A percentile compares a stretch with the other conserved stretches of the same genome.
Evolutionary conservation across 2,797 vertebrate species (phyloP).

Genomic region (Tadarida brasiliensis): DNA sequence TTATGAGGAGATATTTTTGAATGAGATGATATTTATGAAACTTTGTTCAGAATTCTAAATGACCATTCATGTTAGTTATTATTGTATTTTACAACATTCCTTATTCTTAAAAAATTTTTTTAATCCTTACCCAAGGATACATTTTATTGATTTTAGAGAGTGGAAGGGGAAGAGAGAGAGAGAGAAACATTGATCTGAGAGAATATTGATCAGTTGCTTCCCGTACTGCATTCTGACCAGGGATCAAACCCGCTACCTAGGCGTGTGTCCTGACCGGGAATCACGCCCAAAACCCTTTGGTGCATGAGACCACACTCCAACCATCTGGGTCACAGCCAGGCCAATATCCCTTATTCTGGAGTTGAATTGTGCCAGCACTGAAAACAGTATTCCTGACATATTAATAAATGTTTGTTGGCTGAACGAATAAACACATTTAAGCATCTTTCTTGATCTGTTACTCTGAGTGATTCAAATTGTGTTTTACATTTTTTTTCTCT

Average conservation of each 20-base stretch:
- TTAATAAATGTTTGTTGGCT: constrained; percentile 58
- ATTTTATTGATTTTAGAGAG: neutral
- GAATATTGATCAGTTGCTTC: neutral
- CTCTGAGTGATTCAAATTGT: constrained; percentile 35
- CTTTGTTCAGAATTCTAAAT: neutral
- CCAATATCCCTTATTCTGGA: constrained; percentile 5
- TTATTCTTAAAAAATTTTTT: neutral
- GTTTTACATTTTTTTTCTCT: neutral
- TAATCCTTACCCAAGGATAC: neutral
- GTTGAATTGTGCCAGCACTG: neutral
- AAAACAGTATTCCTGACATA: constrained; percentile 51
- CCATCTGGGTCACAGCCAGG: neutral
- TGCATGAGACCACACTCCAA: neutral
- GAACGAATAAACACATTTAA: constrained; percentile 46
- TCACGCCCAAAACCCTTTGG: neutral
- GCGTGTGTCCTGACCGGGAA: neutral
- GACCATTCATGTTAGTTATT: constrained; percentile 36
- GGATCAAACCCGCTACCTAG: neutral
- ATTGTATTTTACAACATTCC: neutral
- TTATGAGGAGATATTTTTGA: too few species aligned
- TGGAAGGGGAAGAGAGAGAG: too few species aligned
- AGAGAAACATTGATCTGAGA: too few species aligned
- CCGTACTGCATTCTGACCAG: neutral
- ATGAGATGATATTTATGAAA: constrained; percentile 25
- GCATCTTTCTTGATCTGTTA: constrained; percentile 56